phyloP scores from a whole-genome alignment of 2,888 invertebrate species.

The Unio pictorum region DNA sequence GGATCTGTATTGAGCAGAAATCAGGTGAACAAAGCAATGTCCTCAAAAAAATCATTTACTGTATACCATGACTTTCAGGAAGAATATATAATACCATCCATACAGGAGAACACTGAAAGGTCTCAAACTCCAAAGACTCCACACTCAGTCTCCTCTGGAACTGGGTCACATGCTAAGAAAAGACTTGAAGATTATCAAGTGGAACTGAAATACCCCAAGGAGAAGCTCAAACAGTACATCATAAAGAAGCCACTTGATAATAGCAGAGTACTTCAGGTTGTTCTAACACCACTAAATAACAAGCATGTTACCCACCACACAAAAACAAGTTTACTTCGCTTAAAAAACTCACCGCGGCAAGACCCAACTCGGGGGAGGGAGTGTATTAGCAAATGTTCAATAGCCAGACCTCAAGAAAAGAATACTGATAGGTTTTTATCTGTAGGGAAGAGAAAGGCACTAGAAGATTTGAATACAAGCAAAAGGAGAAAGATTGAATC shows the following conservation, averaged over 20 bases:
- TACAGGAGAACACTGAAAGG: no score
- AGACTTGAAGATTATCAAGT: no score
- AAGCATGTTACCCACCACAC: conserved; percentile 48
- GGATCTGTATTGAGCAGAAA: no score
- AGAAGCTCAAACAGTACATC: background rate
- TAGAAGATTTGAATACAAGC: conserved; percentile 25
- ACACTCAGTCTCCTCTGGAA: no score
- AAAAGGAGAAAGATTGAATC: conserved; percentile 20
- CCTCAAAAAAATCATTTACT: no score
- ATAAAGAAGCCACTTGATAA: conserved; percentile 22
- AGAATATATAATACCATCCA: no score
- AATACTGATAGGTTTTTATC: conserved; percentile 15
- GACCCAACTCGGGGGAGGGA: conserved; percentile 35
- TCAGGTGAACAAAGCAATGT: no score
- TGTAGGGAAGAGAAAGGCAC: conserved; percentile 9
- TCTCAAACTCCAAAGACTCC: no score
- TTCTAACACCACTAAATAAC: conserved; percentile 45
- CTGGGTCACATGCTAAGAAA: no score
- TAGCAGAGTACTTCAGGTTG: conserved; percentile 44
- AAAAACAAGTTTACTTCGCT: conserved; percentile 55
- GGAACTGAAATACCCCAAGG: no score
- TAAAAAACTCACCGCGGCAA: conserved; percentile 47
- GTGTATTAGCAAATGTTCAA: conserved; percentile 23
- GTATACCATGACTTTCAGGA: no score
- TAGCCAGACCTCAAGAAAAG: conserved; percentile 10